Evolutionary conservation across 1,140 invertebrate genomes (phyloP).

Genomic region (Carcinoscorpius rotundicauda): DNA sequence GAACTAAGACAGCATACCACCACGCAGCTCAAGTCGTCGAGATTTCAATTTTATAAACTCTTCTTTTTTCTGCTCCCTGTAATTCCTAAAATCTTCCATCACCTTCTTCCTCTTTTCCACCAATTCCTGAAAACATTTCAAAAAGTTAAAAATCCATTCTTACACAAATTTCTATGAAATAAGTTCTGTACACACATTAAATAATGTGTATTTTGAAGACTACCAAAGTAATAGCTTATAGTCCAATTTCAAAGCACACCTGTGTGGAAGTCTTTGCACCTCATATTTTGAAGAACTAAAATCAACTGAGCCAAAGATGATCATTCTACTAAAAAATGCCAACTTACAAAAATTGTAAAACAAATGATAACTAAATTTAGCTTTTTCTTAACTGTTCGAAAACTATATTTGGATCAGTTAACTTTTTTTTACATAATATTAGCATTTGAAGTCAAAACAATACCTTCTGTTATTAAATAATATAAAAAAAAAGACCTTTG

Average conservation of each 20-base stretch:
- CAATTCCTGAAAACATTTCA: conserved; percentile 49
- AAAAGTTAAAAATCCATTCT: too few relatives aligned
- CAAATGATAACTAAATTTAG: too few relatives aligned
- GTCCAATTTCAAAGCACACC: conserved; percentile 1
- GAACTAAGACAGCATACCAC: conserved; percentile 51
- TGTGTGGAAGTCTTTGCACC: conserved; percentile 1
- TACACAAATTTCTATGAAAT: not conserved
- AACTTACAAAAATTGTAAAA: too few relatives aligned
- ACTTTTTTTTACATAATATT: too few relatives aligned
- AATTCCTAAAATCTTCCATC: conserved; percentile 70
- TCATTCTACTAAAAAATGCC: too few relatives aligned
- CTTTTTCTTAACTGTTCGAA: too few relatives aligned
- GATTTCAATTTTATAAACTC: conserved; percentile 64
- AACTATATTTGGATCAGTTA: too few relatives aligned
- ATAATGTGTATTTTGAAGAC: conserved; percentile 1
- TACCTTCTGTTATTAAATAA: too few relatives aligned
- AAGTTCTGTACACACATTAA: not conserved
- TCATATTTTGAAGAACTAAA: not conserved
- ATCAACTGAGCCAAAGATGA: too few relatives aligned
- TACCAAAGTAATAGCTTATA: conserved; percentile 9
- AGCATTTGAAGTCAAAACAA: too few relatives aligned
- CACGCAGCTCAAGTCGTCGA: conserved; percentile 65
- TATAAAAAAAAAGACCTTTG: too few relatives aligned
- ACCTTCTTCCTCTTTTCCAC: conserved; percentile 82
- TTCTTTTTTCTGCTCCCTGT: conserved; percentile 55